Evolutionary conservation across 1,140 invertebrate genomes (phyloP).

Genomic region (Pygmarrhopalites habei): DNA sequence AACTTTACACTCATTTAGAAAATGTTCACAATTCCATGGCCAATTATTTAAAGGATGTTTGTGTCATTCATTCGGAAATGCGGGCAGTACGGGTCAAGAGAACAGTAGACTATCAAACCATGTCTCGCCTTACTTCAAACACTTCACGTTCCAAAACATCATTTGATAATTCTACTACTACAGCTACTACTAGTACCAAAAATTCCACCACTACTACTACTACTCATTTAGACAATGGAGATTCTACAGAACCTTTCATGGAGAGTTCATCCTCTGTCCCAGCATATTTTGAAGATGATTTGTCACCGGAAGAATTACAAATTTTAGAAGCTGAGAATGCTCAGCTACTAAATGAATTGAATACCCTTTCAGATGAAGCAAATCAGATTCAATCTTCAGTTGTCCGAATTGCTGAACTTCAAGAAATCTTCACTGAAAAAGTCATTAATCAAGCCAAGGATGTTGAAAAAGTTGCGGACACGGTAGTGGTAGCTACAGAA

Average conservation of each 20-base stretch:
- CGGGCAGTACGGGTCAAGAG: conserved; percentile 77
- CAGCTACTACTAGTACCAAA: not conserved
- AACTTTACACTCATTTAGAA: conserved; percentile 66
- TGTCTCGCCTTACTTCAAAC: conserved; percentile 54
- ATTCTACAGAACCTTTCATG: too few relatives aligned
- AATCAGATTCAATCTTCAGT: conserved; percentile 86
- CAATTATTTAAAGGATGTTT: conserved; percentile 72
- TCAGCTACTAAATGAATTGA: conserved; percentile 74
- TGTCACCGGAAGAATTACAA: conserved; percentile 80
- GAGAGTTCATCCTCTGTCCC: conserved; percentile 42
- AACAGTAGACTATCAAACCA: conserved; percentile 69
- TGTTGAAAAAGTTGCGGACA: conserved; percentile 78
- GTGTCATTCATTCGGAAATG: conserved; percentile 79
- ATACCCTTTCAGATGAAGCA: conserved; percentile 63
- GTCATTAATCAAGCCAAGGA: conserved; percentile 89
- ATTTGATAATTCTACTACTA: not conserved
- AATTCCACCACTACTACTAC: not conserved
- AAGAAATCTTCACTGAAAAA: conserved; percentile 95
- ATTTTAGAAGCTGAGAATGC: conserved; percentile 81
- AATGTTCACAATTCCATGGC: conserved; percentile 66
- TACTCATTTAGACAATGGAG: not conserved
- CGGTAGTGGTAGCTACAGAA: conserved; percentile 82
- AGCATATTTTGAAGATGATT: conserved; percentile 43
- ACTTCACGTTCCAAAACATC: not conserved
- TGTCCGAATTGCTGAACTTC: conserved; percentile 89